Evolutionary conservation across 2,797 vertebrate species (phyloP).

Genomic region (Aphelocoma californica): DNA sequence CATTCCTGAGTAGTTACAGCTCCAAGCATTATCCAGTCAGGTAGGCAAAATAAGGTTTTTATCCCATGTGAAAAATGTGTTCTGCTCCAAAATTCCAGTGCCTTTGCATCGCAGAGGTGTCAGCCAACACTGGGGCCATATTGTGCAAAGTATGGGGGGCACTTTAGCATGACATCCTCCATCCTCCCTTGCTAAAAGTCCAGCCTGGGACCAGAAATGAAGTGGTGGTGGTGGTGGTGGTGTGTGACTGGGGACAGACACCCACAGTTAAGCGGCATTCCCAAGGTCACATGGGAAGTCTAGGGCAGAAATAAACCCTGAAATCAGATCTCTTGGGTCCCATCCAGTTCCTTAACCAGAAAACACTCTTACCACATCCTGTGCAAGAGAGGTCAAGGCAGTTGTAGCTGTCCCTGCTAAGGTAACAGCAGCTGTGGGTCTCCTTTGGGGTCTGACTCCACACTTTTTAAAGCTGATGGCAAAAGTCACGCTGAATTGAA

Average conservation of each 20-base stretch:
- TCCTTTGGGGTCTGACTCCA: neutral
- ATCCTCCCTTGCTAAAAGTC: neutral
- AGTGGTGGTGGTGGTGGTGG: neutral
- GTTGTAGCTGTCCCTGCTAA: neutral
- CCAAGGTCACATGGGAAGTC: neutral
- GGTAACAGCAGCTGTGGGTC: neutral
- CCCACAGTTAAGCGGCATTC: neutral
- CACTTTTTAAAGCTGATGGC: neutral
- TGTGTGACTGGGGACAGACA: neutral
- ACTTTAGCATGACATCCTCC: neutral
- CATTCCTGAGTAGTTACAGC: neutral
- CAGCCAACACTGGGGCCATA: accelerated
- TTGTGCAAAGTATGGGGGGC: neutral
- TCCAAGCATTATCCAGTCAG: neutral
- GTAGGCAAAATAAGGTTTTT: neutral
- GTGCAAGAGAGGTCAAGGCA: neutral
- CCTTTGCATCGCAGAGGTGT: neutral
- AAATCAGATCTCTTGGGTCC: neutral
- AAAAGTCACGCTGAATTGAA: neutral
- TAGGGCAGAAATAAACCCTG: neutral
- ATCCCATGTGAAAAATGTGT: neutral
- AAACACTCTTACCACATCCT: neutral
- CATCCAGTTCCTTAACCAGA: neutral
- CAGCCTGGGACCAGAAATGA: neutral
- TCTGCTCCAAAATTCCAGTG: neutral